A percentile compares a stretch with the other conserved stretches of the same genome.
phyloP scores from a whole-genome alignment of 2,888 invertebrate genomes.

The Brachynemurus nebulosus region DNA sequence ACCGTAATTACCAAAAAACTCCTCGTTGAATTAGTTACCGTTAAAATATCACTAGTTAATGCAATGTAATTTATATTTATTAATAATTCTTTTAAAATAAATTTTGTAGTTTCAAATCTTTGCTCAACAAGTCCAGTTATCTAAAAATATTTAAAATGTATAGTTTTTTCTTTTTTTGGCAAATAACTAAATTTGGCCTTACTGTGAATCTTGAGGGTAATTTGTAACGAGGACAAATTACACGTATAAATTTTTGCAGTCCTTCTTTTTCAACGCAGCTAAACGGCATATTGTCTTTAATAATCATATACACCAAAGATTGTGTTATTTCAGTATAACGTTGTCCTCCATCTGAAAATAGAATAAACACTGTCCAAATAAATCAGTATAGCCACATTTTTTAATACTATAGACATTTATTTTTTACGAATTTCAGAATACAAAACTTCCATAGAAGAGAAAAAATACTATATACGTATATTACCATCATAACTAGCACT shows the following conservation, averaged over 20 bases:
- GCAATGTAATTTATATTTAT: neutral
- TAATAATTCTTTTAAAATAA: neutral
- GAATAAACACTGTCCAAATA: too few relatives aligned
- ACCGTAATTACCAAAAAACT: too few relatives aligned
- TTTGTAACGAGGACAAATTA: conserved; percentile 16
- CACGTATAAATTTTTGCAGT: conserved; percentile 14
- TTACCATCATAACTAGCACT: conserved; percentile 19
- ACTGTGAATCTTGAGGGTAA: conserved; percentile 15
- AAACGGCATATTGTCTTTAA: conserved; percentile 34
- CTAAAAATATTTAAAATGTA: neutral
- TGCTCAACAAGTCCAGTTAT: neutral
- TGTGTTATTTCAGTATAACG: conserved; percentile 16
- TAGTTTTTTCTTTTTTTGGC: neutral
- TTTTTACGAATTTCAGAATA: too few relatives aligned
- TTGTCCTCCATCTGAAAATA: conserved; percentile 17
- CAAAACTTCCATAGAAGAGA: too few relatives aligned
- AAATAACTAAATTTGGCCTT: neutral
- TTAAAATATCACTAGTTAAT: neutral
- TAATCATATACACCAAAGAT: conserved; percentile 17
- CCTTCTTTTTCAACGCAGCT: conserved; percentile 20
- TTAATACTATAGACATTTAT: too few relatives aligned
- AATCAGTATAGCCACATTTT: too few relatives aligned
- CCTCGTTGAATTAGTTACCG: too few relatives aligned
- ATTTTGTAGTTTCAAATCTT: neutral
- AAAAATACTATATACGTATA: too few relatives aligned